Evolutionary conservation across 2,113 vertebrate genomes (phyloP).

Genomic region (Rutilus rutilus): DNA sequence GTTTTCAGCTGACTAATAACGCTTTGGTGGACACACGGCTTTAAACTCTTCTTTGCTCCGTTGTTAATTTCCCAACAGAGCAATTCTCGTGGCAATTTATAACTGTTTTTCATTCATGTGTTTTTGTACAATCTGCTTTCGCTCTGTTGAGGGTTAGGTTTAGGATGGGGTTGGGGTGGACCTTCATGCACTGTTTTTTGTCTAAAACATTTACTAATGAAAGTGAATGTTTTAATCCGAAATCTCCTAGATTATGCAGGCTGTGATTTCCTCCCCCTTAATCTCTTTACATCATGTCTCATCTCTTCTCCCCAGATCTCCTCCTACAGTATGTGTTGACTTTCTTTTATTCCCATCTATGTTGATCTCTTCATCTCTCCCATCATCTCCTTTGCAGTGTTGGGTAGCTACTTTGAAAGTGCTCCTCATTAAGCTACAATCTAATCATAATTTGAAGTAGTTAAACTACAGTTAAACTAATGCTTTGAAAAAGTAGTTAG

Average conservation of each 20-base stretch:
- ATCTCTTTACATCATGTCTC: background rate
- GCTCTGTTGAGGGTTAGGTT: background rate
- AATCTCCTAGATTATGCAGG: background rate
- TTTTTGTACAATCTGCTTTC: background rate
- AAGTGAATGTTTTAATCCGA: too few relatives aligned
- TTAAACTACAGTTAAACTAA: background rate
- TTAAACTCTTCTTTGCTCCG: background rate
- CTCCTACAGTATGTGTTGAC: background rate
- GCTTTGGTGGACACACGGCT: too few relatives aligned
- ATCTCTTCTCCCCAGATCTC: background rate
- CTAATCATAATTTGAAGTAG: background rate
- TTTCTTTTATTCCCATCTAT: background rate
- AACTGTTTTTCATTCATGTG: background rate
- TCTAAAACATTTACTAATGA: too few relatives aligned
- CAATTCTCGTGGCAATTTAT: background rate
- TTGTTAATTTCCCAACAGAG: background rate
- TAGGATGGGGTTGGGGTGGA: background rate
- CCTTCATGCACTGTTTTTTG: background rate
- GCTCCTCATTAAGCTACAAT: background rate
- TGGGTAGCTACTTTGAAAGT: background rate
- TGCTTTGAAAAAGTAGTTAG: background rate
- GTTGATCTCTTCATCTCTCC: background rate
- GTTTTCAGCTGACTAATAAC: too few relatives aligned
- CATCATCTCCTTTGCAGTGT: background rate
- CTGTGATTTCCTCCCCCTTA: background rate